Conservation (phyloP, 2,113 vertebrate species). For the Larimichthys polyactis region DNA sequence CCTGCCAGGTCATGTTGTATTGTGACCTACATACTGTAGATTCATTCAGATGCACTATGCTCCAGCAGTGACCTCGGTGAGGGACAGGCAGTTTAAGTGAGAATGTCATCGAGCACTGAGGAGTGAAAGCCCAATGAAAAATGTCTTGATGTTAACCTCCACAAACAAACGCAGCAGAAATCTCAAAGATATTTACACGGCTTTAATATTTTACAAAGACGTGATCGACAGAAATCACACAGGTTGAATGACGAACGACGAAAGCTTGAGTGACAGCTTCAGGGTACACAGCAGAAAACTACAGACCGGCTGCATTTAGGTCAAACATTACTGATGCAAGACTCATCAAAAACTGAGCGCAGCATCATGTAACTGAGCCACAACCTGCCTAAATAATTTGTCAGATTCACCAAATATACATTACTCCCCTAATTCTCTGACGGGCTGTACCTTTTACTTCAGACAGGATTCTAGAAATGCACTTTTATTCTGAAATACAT, state of each 20-base stretch:
- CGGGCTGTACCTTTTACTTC: not conserved
- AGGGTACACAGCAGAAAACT: not conserved
- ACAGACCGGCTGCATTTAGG: not conserved
- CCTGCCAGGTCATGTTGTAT: constrained; percentile 28
- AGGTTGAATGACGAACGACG: not conserved
- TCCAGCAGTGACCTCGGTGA: constrained; percentile 32
- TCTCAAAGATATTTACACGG: no score
- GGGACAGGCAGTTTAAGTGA: constrained; percentile 29
- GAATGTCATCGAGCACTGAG: constrained; percentile 35
- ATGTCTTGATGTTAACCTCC: not conserved
- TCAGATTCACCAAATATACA: not conserved
- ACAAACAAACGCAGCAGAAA: not conserved
- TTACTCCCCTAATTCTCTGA: not conserved
- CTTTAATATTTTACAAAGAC: not conserved
- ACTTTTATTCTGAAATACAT: not conserved
- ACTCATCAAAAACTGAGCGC: not conserved
- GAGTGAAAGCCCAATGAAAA: constrained; percentile 32
- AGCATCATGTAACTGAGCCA: not conserved
- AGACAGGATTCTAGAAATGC: not conserved
- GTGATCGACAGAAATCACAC: no score
- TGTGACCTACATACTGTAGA: constrained; percentile 1
- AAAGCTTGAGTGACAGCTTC: not conserved
- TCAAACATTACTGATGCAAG: not conserved
- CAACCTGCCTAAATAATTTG: not conserved
- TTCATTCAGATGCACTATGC: constrained; percentile 17